Percentiles rank a stretch among this genome's conserved stretches.
Evolutionary conservation across 1,140 invertebrate species (phyloP).

Genomic region (Agraylea sexmaculata): DNA sequence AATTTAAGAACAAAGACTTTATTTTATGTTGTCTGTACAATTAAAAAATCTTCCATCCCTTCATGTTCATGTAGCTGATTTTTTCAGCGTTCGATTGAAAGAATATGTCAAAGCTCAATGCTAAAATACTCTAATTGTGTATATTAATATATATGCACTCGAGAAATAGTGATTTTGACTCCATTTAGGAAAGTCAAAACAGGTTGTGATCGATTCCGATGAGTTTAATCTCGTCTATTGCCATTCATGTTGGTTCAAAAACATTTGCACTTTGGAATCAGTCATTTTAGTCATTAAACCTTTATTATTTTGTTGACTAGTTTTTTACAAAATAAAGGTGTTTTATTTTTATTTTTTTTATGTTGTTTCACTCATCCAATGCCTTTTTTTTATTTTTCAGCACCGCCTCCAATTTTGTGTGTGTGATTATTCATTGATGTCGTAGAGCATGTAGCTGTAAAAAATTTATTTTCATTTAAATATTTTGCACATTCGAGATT

Average conservation of each 20-base stretch:
- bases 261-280: conserved; percentile 2
- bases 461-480: not conserved
- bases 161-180: not conserved
- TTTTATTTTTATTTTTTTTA: conserved; percentile 12
- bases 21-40: no score
- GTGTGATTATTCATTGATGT: not conserved
- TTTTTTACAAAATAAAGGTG: conserved; percentile 15
- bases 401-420: no score
- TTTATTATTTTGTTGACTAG: conserved; percentile 15
- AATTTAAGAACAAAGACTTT: no score
- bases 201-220: conserved; percentile 1
- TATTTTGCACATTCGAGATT: conserved; percentile 3
- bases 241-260: not conserved
- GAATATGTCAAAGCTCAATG: no score
- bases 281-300: conserved; percentile 3
- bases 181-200: not conserved
- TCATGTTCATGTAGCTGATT: no score
- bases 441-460: not conserved
- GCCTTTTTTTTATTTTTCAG: conserved; percentile 8
- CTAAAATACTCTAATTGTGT: no score
- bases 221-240: not conserved
- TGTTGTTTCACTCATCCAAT: conserved; percentile 12
- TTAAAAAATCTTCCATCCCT: no score
- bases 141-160: not conserved
- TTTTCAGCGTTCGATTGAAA: no score